Evolutionary conservation across 2,797 vertebrate species (phyloP).

Genomic region (Nyctalus aviator): DNA sequence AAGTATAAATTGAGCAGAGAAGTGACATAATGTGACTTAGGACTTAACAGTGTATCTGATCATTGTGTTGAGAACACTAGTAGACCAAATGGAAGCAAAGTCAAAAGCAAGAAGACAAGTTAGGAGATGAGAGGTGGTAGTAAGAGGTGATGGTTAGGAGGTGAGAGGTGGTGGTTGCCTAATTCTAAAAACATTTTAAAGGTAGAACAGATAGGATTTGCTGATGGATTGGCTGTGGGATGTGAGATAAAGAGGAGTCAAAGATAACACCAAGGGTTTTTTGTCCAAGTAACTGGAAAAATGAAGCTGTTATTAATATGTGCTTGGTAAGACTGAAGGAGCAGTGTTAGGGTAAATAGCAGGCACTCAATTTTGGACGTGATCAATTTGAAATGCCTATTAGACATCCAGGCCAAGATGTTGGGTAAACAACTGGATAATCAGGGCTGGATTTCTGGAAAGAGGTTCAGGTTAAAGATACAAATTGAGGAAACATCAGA

Average conservation of each 20-base stretch:
- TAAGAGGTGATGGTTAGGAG: background rate
- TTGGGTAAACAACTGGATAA: background rate
- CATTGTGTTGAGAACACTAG: background rate
- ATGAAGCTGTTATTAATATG: background rate
- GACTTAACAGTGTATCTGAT: background rate
- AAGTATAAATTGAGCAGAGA: background rate
- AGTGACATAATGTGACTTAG: background rate
- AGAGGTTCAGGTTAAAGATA: no score
- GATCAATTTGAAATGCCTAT: background rate
- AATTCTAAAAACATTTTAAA: background rate
- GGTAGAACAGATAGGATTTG: background rate
- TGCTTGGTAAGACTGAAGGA: background rate
- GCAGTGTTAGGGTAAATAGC: background rate
- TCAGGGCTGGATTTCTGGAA: background rate
- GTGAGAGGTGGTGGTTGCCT: background rate
- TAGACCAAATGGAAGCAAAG: background rate
- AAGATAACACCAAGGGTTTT: background rate
- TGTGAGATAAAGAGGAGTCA: background rate
- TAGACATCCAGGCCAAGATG: background rate
- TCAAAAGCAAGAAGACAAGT: background rate
- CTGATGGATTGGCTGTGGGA: background rate
- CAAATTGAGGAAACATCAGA: background rate
- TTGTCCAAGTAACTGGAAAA: background rate
- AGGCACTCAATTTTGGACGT: background rate
- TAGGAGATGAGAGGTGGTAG: background rate